These are phyloP conservation scores for Cynaeus angustus DNA, from an alignment of 2,888 invertebrate species.

Conservation along the genomic window DNA sequence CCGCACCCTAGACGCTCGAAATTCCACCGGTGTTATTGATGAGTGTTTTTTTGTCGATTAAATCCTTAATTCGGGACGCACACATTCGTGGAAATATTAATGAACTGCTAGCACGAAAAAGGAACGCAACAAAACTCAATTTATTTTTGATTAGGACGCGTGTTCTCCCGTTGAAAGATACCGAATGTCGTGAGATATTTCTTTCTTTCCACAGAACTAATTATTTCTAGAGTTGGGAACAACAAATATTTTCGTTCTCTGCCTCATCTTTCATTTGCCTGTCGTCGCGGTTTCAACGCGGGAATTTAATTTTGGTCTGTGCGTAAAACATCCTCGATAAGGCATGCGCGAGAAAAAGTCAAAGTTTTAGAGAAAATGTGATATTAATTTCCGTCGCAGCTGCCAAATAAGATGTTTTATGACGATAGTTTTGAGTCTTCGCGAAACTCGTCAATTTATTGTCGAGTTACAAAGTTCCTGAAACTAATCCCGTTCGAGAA, in stretches of 20 bases:
- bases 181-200: slow-evolving; percentile 31
- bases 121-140: slow-evolving; percentile 24
- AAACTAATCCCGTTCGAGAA: slow-evolving; percentile 41
- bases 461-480: slow-evolving; percentile 38
- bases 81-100: slow-evolving; percentile 15
- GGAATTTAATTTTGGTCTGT: slow-evolving; percentile 22
- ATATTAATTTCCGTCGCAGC: slow-evolving; percentile 42
- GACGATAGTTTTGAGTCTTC: slow-evolving; percentile 37
- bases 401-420: slow-evolving; percentile 36
- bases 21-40: slow-evolving; percentile 17
- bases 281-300: slow-evolving; percentile 14
- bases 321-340: background rate
- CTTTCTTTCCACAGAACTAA: slow-evolving; percentile 31
- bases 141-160: slow-evolving; percentile 32
- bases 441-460: slow-evolving; percentile 43
- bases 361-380: slow-evolving; percentile 33
- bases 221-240: slow-evolving; percentile 22
- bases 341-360: background rate
- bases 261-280: slow-evolving; percentile 21
- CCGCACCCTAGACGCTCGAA: slow-evolving; percentile 24
- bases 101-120: slow-evolving; percentile 23
- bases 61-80: slow-evolving; percentile 24
- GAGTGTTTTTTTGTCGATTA: slow-evolving; percentile 6
- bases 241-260: slow-evolving; percentile 20
- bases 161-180: slow-evolving; percentile 24